phyloP scores from a whole-genome alignment of 2,888 invertebrate genomes.

The Antheraea yamamai region DNA sequence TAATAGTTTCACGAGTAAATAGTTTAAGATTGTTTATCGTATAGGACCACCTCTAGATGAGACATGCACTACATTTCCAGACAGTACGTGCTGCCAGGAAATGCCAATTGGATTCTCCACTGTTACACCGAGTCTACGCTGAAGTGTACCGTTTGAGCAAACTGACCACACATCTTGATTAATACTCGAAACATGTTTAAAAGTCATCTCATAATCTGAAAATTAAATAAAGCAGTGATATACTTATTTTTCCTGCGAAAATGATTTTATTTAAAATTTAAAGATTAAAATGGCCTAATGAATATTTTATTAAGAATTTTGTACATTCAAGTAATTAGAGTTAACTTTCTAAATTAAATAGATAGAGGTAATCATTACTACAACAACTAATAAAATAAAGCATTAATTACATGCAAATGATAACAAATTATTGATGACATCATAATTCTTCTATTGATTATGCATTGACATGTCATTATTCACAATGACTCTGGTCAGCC shows the following conservation, averaged over 20 bases:
- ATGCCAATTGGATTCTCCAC: conserved; percentile 87
- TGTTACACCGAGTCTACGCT: conserved; percentile 89
- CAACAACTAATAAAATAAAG: too few relatives aligned
- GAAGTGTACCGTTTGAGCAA: conserved; percentile 85
- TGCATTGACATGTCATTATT: too few relatives aligned
- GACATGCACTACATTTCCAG: conserved; percentile 68
- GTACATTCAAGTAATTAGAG: not conserved
- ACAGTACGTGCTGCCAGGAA: conserved; percentile 89
- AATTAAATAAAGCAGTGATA: conserved; percentile 23
- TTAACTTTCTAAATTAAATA: not conserved
- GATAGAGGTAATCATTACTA: not conserved
- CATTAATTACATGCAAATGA: too few relatives aligned
- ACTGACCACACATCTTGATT: conserved; percentile 89
- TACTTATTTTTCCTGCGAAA: not conserved
- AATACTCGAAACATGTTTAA: conserved; percentile 88
- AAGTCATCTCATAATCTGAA: conserved; percentile 74
- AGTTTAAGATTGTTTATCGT: not conserved
- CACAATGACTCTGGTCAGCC: too few relatives aligned
- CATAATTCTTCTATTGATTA: too few relatives aligned
- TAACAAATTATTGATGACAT: too few relatives aligned
- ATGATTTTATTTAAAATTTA: not conserved
- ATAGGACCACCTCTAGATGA: conserved; percentile 51
- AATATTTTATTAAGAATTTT: not conserved
- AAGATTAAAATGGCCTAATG: not conserved
- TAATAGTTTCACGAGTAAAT: not conserved